Conservation (phyloP, 2,797 vertebrate species). For the Knipowitschia caucasica region DNA sequence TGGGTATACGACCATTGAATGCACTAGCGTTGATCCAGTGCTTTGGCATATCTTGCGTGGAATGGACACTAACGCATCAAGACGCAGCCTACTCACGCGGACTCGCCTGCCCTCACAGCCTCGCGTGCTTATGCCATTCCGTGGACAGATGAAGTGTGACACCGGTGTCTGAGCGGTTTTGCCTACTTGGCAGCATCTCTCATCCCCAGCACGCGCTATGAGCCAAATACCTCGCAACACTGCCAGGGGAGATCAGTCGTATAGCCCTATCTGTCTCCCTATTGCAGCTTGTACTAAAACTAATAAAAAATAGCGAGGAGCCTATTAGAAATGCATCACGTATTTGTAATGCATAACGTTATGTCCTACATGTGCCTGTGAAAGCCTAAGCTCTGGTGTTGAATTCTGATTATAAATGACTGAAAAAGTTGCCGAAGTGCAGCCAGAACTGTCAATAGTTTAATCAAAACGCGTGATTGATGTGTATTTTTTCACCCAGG, state of each 20-base stretch:
- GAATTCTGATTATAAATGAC: constrained; percentile 17
- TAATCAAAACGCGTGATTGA: background rate
- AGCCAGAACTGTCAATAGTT: background rate
- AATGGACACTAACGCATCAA: constrained; percentile 14
- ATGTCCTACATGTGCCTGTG: constrained; percentile 33
- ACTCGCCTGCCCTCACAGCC: constrained; percentile 49
- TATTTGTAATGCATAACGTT: background rate
- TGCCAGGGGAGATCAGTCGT: constrained; percentile 38
- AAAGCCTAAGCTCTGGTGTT: constrained; percentile 19
- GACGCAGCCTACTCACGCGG: constrained; percentile 42
- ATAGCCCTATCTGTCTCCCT: constrained; percentile 35
- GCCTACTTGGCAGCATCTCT: constrained; percentile 50
- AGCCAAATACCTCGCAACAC: constrained; percentile 48
- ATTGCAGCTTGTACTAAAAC: constrained; percentile 17
- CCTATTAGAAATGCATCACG: constrained; percentile 9
- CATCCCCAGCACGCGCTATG: constrained; percentile 31
- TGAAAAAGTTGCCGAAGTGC: constrained; percentile 1
- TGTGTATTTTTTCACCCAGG: too few species aligned
- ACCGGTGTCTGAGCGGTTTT: constrained; percentile 44
- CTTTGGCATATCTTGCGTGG: constrained; percentile 33
- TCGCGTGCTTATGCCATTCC: constrained; percentile 38
- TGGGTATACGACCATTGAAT: constrained; percentile 27
- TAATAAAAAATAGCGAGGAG: constrained; percentile 18
- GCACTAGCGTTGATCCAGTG: constrained; percentile 16
- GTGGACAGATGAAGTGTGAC: constrained; percentile 56